Evolutionary conservation across 2,888 invertebrate genomes (phyloP).

Genomic region (Phaonia tiefii): DNA sequence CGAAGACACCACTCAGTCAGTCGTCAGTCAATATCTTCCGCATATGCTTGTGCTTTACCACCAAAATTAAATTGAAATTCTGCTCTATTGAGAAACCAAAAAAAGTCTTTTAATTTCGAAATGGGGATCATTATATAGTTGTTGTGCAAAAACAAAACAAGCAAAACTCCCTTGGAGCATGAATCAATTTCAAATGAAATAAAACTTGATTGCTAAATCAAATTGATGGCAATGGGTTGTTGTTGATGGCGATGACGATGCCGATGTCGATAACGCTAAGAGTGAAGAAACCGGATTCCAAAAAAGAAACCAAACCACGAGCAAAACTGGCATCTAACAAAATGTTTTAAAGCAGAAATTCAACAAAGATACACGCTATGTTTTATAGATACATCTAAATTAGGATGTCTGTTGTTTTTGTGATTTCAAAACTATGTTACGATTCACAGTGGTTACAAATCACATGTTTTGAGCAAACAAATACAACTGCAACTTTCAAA

Average conservation of each 20-base stretch:
- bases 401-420: too few relatives aligned
- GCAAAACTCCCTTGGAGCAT: slow-evolving; percentile 15
- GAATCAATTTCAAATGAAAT: slow-evolving; percentile 32
- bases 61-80: neutral
- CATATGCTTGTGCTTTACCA: neutral
- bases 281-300: slow-evolving; percentile 13
- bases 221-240: neutral
- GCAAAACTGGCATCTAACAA: too few relatives aligned
- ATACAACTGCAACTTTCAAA: too few relatives aligned
- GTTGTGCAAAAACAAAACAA: slow-evolving; percentile 1
- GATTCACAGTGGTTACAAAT: too few relatives aligned
- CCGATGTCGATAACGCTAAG: too few relatives aligned
- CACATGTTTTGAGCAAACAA: too few relatives aligned
- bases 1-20: neutral
- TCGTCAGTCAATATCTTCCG: slow-evolving; percentile 30
- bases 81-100: neutral
- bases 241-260: neutral
- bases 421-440: too few relatives aligned
- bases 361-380: too few relatives aligned
- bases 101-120: neutral
- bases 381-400: too few relatives aligned
- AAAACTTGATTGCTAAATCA: slow-evolving; percentile 12
- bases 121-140: neutral
- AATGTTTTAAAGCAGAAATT: too few relatives aligned
- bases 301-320: neutral